Evolutionary conservation across 2,113 vertebrate species (phyloP), one percentile per base, ranked within the genome.

Genomic region (Odocoileus virginianus): DNA sequence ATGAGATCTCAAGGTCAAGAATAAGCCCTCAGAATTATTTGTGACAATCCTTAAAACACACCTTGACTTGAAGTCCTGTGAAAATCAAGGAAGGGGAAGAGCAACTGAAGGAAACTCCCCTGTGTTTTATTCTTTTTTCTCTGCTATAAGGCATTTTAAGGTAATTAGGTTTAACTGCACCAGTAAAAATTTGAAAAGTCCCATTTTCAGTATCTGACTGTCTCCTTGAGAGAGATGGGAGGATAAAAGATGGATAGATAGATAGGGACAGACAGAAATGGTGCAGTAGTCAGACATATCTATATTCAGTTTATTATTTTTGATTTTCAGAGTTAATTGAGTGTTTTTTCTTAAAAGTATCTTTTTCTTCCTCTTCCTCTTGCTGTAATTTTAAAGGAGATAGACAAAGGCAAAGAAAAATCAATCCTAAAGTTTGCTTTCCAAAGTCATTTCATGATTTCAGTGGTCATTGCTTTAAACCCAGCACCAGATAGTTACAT

Each of bases 301-400:
- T 97, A 91, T 97, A 89, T 94, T 94, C 95, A 91, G 91, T 95
- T 97, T 96, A 95, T 96, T 94, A 97, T 95, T 78, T 91, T 98
- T 96, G 97, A 98, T 97, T 97, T 98, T 93, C 86, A 93, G 90
- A 98, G 94, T 97, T 98, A 97, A 96, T 97, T 98, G 96, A 94
- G 57, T 97, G n/a, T 97, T 97, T 98, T 98, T 64, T 43, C 95
- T 96, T 97, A 81, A 97, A 97, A 91, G 94, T 86, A 19, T 94
- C 93, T 97, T 90, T 97, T 94, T 86, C 81, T 95, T 88, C 76
- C 54, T 96, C 87, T 96, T 95, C 92, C 30, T 96, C 89, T 91
- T 87, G 90, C 40, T 97, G 19, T 95, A 97, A 96, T 93, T 97
- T 94, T 96, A 95, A 95, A 95, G 85, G 57, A 86, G 87, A 85